Evolutionary conservation across 2,888 invertebrate species (phyloP), one percentile per base, ranked within the genome.

Genomic region (Galeopsomyia nigrocyanea): DNA sequence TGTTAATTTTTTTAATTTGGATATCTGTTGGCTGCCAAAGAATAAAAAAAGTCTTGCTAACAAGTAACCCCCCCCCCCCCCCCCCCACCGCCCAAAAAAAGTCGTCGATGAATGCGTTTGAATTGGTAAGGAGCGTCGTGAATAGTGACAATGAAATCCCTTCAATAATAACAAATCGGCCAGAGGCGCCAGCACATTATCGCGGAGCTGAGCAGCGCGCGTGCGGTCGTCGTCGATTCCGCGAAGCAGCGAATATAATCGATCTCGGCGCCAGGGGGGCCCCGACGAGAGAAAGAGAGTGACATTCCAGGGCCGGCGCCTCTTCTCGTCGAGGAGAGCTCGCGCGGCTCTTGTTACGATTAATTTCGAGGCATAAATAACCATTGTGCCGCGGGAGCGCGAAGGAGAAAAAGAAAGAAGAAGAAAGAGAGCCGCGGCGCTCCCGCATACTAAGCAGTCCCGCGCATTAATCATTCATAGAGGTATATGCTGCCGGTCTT

Each of bases 321-420:
- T 16, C 22, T 47, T 22, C 17, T 47, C 19, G 65, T 62, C 68
- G 68, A 55, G 62, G 68, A 55, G 62, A 51, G 58, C 65, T 58
- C 64, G 58, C 60, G 14, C 74, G 66, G 60, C 71, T 74, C 60
- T 66, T 68, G 68, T 64, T 72, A 70, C 79, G 78, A 81, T 82
- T 81, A 82, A 83, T 82, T 80, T 79, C 74, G 70, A 77, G 77
- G 75, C 79, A 80, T 81, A 80, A 80, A 81, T 80, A 81, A 79
- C 77, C 77, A 78, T 80, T 78, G 75, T 71, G 76, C 77, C 49
- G 68, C 60, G 49, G 39, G 10, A 51, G 62, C 16, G 53, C 9
- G 9, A 31, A 53, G 56, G 71, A 46, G 57, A 51, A 51, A 16
- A 22, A 31, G 50, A 47, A 26, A 21, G 26, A 22, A 61, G 49